These are phyloP conservation scores for Temnothorax ravouxi DNA, from an alignment of 2,888 invertebrate genomes.

Conservation along the genomic window DNA sequence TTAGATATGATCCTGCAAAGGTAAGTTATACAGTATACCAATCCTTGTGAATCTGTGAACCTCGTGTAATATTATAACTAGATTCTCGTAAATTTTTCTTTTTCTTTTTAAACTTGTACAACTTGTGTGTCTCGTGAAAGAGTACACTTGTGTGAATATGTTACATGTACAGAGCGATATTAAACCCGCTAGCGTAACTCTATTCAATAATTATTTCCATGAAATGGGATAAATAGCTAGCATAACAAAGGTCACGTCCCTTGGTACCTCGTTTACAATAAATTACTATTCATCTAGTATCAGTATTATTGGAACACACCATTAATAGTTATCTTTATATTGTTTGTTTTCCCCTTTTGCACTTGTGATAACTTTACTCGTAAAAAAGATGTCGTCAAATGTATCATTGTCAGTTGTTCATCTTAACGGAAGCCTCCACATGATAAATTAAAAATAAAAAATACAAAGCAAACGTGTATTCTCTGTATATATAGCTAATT, in stretches of 20 bases:
- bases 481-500: constrained; percentile 68
- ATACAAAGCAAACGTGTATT: constrained; percentile 76
- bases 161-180: constrained; percentile 65
- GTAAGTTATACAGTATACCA: constrained; percentile 51
- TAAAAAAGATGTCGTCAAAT: constrained; percentile 59
- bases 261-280: constrained; percentile 73
- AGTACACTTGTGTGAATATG: constrained; percentile 58
- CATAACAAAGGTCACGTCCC: constrained; percentile 68
- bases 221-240: constrained; percentile 67
- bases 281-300: constrained; percentile 72
- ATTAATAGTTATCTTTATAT: constrained; percentile 63
- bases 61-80: constrained; percentile 58
- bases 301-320: constrained; percentile 72
- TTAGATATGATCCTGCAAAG: constrained; percentile 35
- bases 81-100: constrained; percentile 47
- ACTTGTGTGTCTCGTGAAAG: constrained; percentile 46
- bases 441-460: constrained; percentile 74
- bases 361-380: constrained; percentile 48
- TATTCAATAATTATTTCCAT: constrained; percentile 67
- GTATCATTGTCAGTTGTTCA: constrained; percentile 65
- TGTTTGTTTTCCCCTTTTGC: constrained; percentile 41
- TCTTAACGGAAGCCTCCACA: constrained; percentile 69
- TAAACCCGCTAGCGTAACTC: constrained; percentile 55
- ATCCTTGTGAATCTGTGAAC: constrained; percentile 46
- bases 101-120: constrained; percentile 48